These are phyloP conservation scores for Gallinago solitaria DNA, from an alignment of 2,797 vertebrate species.

Conservation along the genomic window DNA sequence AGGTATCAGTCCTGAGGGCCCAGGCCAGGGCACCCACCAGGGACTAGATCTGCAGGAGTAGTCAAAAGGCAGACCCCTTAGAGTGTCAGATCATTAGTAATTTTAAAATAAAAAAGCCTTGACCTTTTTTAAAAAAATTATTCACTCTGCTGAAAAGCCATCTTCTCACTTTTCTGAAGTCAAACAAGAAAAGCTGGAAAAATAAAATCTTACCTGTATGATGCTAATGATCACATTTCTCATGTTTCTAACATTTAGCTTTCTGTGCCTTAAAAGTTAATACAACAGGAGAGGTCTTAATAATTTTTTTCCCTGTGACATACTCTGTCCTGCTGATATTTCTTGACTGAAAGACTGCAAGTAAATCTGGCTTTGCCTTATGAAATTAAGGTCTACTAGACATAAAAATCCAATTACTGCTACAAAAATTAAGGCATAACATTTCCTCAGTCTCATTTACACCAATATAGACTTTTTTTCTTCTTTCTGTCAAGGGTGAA, in stretches of 20 bases:
- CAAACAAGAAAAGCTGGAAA: not conserved
- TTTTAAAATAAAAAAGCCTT: not conserved
- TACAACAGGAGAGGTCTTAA: not conserved
- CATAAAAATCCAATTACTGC: conserved; percentile 26
- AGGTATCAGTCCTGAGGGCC: not conserved
- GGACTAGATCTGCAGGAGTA: not conserved
- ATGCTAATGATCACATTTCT: not conserved
- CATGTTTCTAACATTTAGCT: not conserved
- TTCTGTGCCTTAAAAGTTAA: not conserved
- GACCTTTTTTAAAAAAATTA: not conserved
- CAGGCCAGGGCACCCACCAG: not conserved
- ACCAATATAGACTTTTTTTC: not conserved
- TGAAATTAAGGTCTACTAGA: conserved; percentile 36
- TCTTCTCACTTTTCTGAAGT: not conserved
- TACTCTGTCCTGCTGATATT: not conserved
- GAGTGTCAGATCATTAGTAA: not conserved
- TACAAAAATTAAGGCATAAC: conserved; percentile 3
- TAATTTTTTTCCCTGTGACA: not conserved
- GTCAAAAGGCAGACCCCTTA: not conserved
- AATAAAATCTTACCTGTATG: not conserved
- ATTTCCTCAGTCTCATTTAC: conserved; percentile 1
- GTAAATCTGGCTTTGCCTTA: conserved; percentile 11
- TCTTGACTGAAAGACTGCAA: conserved; percentile 13
- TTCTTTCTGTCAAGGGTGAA: not conserved
- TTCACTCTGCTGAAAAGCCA: not conserved